Evolutionary conservation across 92 coral and sea anemone species (phyloP).

Genomic region (Epizoanthus rinbou): DNA sequence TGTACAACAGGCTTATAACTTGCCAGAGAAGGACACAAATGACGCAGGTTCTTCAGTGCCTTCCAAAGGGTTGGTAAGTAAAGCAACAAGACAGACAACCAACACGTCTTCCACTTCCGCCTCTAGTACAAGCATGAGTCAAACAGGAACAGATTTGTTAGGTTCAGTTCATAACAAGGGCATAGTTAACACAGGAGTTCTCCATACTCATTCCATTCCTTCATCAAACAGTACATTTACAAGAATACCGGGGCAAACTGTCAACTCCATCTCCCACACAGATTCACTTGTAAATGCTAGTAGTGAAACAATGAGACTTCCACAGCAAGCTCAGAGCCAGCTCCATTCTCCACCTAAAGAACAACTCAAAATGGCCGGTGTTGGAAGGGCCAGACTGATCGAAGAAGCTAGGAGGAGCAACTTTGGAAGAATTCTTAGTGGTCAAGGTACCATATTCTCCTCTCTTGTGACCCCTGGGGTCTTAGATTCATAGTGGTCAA

Average conservation of each 20-base stretch:
- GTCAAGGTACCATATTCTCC: slow-evolving; percentile 6
- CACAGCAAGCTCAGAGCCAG: neutral
- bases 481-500: neutral
- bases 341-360: slow-evolving; percentile 15
- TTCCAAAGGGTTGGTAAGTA: too few relatives aligned
- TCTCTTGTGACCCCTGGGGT: neutral
- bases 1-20: slow-evolving; percentile 29
- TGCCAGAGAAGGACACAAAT: neutral
- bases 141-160: neutral
- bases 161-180: neutral
- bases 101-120: neutral
- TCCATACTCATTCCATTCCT: neutral
- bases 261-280: neutral
- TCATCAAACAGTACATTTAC: neutral
- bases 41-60: neutral
- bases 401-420: slow-evolving; percentile 80
- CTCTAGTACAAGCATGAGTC: neutral
- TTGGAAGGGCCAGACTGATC: slow-evolving; percentile 76
- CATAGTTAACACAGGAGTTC: neutral
- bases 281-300: neutral
- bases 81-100: too few relatives aligned
- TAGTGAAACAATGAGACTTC: neutral
- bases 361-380: slow-evolving; percentile 52
- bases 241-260: neutral
- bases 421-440: slow-evolving; percentile 69